Evolutionary conservation across 2,113 vertebrate species (phyloP).

Genomic region (Craseonycteris thonglongyai): DNA sequence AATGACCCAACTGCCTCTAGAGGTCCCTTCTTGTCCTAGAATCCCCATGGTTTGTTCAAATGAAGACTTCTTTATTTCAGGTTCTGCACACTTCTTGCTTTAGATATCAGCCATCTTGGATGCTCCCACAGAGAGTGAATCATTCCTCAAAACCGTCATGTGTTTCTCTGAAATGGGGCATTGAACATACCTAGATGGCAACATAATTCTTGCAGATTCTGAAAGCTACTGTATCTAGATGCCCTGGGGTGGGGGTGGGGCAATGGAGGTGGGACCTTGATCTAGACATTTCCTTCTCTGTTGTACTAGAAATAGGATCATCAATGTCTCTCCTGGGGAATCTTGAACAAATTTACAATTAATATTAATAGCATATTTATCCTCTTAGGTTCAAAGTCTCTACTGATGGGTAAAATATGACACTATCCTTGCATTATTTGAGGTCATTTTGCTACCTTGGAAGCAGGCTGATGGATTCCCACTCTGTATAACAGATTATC

Average conservation of each 20-base stretch:
- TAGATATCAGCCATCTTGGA: neutral
- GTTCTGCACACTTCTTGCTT: neutral
- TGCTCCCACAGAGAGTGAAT: neutral
- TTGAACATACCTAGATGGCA: neutral
- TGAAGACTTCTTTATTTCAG: neutral
- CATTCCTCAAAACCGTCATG: neutral
- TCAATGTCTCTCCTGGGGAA: neutral
- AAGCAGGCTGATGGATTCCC: neutral
- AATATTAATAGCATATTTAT: neutral
- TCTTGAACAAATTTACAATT: neutral
- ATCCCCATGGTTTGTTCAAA: neutral
- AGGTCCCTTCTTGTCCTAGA: neutral
- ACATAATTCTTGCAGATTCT: neutral
- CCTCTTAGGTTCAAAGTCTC: slow-evolving; percentile 8
- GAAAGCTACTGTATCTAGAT: neutral
- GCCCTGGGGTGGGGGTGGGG: too few species aligned
- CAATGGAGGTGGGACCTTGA: too few species aligned
- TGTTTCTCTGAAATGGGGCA: neutral
- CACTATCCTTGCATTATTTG: neutral
- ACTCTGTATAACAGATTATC: neutral
- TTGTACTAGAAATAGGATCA: neutral
- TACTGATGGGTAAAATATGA: neutral
- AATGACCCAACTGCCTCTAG: neutral
- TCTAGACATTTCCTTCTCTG: neutral
- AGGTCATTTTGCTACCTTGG: neutral